Percentiles rank a stretch among this genome's conserved stretches.
Evolutionary conservation across 1,140 invertebrate species (phyloP).

Genomic region (Plectrocnemia conspersa): DNA sequence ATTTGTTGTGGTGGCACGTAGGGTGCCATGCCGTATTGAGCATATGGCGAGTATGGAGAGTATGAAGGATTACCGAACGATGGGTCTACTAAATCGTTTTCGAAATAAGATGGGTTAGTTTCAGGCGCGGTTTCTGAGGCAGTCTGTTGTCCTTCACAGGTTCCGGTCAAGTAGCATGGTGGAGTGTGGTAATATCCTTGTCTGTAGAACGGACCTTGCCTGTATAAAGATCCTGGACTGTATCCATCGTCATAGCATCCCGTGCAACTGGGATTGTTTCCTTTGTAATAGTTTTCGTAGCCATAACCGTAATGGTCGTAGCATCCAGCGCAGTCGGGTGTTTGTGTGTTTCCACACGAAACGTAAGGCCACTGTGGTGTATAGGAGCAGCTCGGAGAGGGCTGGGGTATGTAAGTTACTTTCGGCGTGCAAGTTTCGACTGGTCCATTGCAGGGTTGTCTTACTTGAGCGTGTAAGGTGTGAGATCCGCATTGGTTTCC

Average conservation of each 20-base stretch:
- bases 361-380: conserved; percentile 30
- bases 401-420: conserved; percentile 31
- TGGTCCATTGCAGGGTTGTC: conserved; percentile 26
- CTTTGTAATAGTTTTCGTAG: conserved; percentile 21
- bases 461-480: conserved; percentile 28
- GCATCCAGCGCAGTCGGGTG: conserved; percentile 25
- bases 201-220: conserved; percentile 30
- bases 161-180: conserved; percentile 16
- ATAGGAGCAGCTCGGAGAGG: conserved; percentile 23
- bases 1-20: not conserved
- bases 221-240: conserved; percentile 22
- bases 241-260: conserved; percentile 34
- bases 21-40: not conserved
- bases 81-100: conserved; percentile 28
- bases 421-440: conserved; percentile 14
- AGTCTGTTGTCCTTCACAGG: not conserved
- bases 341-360: conserved; percentile 11
- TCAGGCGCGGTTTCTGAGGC: not conserved
- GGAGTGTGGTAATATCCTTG: conserved; percentile 32
- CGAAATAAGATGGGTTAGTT: conserved; percentile 17
- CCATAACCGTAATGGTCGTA: conserved; percentile 35
- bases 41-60: conserved; percentile 14
- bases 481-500: conserved; percentile 25
- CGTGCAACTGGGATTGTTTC: conserved; percentile 17
- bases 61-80: conserved; percentile 26